Evolutionary conservation across 2,797 vertebrate genomes (phyloP), one percentile per base, ranked within the genome.

Genomic region (Crossoptilon crossoptilon): DNA sequence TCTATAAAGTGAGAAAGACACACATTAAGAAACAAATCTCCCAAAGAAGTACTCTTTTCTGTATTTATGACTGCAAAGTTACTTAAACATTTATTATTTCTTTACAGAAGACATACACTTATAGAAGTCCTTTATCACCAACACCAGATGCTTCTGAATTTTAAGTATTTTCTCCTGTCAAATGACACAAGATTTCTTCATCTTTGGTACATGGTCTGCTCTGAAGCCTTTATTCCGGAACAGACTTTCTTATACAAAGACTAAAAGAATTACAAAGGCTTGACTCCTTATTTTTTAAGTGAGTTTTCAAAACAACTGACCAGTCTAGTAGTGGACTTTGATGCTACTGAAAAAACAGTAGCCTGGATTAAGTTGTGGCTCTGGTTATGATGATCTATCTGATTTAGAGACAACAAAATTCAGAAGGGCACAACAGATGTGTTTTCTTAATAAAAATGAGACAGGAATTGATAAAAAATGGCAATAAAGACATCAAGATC

Each of bases 1-100:
- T 99, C 99, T 99, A 90, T 49, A 88, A 62, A 11, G 85, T 72
- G 79, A 51, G 92, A 94, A 87, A 71, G 55, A 90, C 46, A 81
- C n/a, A 72, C n/a, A 35, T 78, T 70, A 91, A 62, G 59, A 82
- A 31, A 2, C 11, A 69, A 22, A 84, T 66, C 24, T 91, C 76
- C 17, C 48, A 67, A 64, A 85, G 3, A 11, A 75, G 4, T 53
- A 64, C 63, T 72, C 4, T 81, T 84, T 64, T 59, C 6, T 43
- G 14, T 15, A 80, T 19, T 78, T 72, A 19, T 43, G 64, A 64
- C 4, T 63, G 18, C 76, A 85, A 55, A 3, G 58, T 26, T 77
- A 73, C 5, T 33, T 49, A 64, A 24, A 23, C 44, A 73, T 46
- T 75, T 87, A 60, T 78, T 46, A 55, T 78, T 77, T 87, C 29